phyloP scores from a whole-genome alignment of 2,113 vertebrate species.

The Tyrannus savana region DNA sequence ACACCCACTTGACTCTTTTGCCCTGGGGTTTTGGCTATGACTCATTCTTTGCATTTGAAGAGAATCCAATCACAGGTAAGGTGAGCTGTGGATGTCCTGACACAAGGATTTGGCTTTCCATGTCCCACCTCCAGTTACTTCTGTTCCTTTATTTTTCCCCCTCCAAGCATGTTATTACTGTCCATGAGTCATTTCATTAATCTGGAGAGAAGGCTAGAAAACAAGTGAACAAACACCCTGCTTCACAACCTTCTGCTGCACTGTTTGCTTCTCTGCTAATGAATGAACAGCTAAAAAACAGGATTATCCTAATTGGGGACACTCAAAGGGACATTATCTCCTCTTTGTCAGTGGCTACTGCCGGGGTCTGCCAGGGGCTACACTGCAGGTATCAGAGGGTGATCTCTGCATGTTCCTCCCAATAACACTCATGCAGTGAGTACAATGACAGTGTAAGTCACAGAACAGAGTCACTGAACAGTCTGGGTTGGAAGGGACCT shows the following conservation, averaged over 20 bases:
- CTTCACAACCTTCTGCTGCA: constrained; percentile 48
- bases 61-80: neutral
- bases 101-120: neutral
- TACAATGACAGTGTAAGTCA: neutral
- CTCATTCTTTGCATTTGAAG: neutral
- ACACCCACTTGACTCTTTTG: neutral
- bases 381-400: neutral
- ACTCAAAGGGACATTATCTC: constrained; percentile 37
- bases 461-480: neutral
- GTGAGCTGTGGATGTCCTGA: neutral
- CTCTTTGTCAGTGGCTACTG: neutral
- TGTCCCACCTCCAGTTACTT: neutral
- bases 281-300: constrained; percentile 50
- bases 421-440: neutral
- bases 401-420: neutral
- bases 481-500: neutral
- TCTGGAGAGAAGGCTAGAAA: constrained; percentile 26
- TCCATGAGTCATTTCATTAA: constrained; percentile 63
- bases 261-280: constrained; percentile 51
- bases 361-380: neutral
- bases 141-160: neutral
- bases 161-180: constrained; percentile 7
- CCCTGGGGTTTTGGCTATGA: neutral
- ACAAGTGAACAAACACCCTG: constrained; percentile 58
- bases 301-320: constrained; percentile 26